phyloP scores from a whole-genome alignment of 2,888 invertebrate species.

The Lithodes maja region DNA sequence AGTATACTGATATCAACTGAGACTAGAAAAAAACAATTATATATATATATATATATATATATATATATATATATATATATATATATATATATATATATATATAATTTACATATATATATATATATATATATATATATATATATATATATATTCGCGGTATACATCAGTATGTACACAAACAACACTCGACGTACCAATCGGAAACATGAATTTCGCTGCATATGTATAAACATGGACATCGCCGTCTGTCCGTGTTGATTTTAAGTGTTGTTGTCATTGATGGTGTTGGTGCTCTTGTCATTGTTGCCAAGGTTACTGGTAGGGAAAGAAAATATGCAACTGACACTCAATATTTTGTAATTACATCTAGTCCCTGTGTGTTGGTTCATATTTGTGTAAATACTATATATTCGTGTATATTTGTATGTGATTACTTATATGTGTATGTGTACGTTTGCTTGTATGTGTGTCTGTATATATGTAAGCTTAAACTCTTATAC shows the following conservation, averaged over 20 bases:
- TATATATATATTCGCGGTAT: no score
- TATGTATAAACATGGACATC: no score
- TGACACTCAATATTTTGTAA: no score
- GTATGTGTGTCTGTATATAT: slow-evolving; percentile 13
- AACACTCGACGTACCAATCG: background rate
- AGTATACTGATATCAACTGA: background rate
- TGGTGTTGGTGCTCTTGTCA: no score
- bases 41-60: background rate
- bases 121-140: no score
- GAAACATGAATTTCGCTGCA: no score
- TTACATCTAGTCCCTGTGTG: no score
- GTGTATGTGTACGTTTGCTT: slow-evolving; percentile 11
- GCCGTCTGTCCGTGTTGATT: no score
- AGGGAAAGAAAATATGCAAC: no score
- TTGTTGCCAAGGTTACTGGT: no score
- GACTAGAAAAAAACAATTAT: background rate
- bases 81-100: slow-evolving; percentile 1
- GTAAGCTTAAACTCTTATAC: slow-evolving; percentile 5
- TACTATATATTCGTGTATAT: slow-evolving; percentile 18
- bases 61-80: background rate
- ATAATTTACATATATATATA: background rate
- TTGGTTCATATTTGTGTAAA: background rate
- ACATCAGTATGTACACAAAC: background rate
- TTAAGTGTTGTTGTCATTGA: no score
- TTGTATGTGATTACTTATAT: slow-evolving; percentile 9